Evolutionary conservation across 2,888 invertebrate genomes (phyloP).

Genomic region (Aphidius colemani): DNA sequence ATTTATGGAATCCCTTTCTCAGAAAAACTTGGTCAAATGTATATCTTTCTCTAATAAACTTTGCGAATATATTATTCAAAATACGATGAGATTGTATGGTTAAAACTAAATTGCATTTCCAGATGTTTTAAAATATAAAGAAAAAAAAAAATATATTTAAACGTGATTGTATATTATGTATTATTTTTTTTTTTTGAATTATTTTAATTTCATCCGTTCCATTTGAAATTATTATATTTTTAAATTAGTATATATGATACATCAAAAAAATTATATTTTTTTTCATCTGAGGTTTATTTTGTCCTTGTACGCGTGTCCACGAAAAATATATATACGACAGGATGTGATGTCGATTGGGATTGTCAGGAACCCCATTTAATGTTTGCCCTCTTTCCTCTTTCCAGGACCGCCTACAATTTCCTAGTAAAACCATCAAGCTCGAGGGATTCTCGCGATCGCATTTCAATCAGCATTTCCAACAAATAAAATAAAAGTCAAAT

Average conservation of each 20-base stretch:
- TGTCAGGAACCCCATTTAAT: slow-evolving; percentile 16
- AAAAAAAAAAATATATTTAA: too few relatives aligned
- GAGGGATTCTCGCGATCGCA: slow-evolving; percentile 30
- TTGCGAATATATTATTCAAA: slow-evolving; percentile 9
- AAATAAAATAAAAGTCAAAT: too few relatives aligned
- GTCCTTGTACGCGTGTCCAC: not conserved
- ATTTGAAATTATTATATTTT: too few relatives aligned
- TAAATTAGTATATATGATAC: too few relatives aligned
- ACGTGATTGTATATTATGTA: too few relatives aligned
- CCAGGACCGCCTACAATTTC: slow-evolving; percentile 37
- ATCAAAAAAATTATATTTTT: too few relatives aligned
- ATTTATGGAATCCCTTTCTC: slow-evolving; percentile 32
- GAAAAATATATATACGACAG: slow-evolving; percentile 17
- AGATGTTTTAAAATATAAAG: slow-evolving; percentile 8
- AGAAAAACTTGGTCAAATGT: slow-evolving; percentile 28
- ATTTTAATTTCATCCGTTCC: too few relatives aligned
- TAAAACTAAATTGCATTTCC: slow-evolving; percentile 20
- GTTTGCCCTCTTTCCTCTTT: too few relatives aligned
- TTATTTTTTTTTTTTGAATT: too few relatives aligned
- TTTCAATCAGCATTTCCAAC: slow-evolving; percentile 1
- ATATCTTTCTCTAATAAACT: not conserved
- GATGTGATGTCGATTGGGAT: slow-evolving; percentile 23
- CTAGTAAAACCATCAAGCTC: slow-evolving; percentile 36
- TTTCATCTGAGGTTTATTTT: not conserved
- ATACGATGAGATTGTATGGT: not conserved